These are phyloP conservation scores for Sapayoa aenigma DNA, from an alignment of 2,113 vertebrate species.

Conservation along the genomic window DNA sequence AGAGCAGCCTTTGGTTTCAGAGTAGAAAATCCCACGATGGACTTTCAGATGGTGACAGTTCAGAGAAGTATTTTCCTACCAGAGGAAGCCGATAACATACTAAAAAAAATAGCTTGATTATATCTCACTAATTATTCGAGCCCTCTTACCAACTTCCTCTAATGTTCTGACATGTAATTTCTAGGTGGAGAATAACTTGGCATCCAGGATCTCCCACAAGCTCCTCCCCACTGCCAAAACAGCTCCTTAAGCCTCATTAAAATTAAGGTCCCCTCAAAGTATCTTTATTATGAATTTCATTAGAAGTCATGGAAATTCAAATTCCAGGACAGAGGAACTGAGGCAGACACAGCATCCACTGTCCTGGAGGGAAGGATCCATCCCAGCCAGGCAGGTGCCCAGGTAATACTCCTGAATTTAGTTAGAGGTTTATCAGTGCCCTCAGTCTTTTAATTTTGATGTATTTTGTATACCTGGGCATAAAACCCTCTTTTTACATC, in stretches of 20 bases:
- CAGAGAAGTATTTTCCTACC: conserved; percentile 30
- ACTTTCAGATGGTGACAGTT: background rate
- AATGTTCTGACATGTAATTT: background rate
- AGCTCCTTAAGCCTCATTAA: background rate
- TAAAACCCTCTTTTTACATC: background rate
- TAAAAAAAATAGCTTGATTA: background rate
- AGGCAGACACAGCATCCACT: background rate
- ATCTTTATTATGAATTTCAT: no score
- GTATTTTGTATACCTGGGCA: accelerated
- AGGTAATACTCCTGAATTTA: background rate
- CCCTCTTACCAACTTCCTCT: conserved; percentile 16
- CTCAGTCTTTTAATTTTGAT: background rate
- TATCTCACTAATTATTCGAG: conserved; percentile 13
- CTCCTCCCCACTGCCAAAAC: background rate
- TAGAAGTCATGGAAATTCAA: background rate
- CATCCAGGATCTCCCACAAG: background rate
- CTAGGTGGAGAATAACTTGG: background rate
- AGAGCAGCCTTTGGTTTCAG: background rate
- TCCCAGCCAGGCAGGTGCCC: background rate
- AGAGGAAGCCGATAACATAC: conserved; percentile 42
- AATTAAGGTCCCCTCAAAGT: background rate
- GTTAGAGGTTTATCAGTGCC: background rate
- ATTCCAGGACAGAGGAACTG: background rate
- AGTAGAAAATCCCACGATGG: background rate
- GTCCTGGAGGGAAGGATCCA: background rate